Evolutionary conservation across 2,888 invertebrate species (phyloP).

Genomic region (Operophtera brumata): DNA sequence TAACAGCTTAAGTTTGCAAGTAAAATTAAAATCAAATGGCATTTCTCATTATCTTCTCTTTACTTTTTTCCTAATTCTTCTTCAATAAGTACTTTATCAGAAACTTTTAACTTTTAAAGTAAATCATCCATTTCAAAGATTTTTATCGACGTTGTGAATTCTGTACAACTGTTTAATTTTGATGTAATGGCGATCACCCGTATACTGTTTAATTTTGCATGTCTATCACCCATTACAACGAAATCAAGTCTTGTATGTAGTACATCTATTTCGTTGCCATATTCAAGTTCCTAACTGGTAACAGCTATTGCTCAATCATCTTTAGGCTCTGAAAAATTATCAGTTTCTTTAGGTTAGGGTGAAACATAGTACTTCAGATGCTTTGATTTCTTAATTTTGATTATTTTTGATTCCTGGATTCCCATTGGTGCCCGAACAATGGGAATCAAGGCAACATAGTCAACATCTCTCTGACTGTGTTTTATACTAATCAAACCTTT

Average conservation of each 20-base stretch:
- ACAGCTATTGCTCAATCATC: neutral
- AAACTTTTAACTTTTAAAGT: too few relatives aligned
- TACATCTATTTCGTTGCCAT: neutral
- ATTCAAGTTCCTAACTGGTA: neutral
- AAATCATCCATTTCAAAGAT: too few relatives aligned
- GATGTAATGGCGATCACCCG: constrained; percentile 52
- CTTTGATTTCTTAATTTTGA: constrained; percentile 23
- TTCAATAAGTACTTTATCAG: neutral
- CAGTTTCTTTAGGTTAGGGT: constrained; percentile 6
- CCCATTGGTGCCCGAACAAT: constrained; percentile 63
- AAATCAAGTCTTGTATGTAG: constrained; percentile 47
- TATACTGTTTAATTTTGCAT: constrained; percentile 41
- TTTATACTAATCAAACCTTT: constrained; percentile 30
- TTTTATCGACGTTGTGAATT: neutral
- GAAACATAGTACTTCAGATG: constrained; percentile 41
- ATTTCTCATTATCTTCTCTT: constrained; percentile 1
- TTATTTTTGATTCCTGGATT: constrained; percentile 34
- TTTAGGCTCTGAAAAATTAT: neutral
- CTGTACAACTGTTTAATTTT: constrained; percentile 52
- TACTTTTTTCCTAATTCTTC: constrained; percentile 13
- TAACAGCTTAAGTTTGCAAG: constrained; percentile 6
- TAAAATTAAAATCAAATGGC: constrained; percentile 17
- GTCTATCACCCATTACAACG: constrained; percentile 53
- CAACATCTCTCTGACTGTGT: constrained; percentile 36
- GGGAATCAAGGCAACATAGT: constrained; percentile 36